These are phyloP conservation scores for Nasua narica DNA, from an alignment of 2,797 vertebrate genomes.

Conservation along the genomic window DNA sequence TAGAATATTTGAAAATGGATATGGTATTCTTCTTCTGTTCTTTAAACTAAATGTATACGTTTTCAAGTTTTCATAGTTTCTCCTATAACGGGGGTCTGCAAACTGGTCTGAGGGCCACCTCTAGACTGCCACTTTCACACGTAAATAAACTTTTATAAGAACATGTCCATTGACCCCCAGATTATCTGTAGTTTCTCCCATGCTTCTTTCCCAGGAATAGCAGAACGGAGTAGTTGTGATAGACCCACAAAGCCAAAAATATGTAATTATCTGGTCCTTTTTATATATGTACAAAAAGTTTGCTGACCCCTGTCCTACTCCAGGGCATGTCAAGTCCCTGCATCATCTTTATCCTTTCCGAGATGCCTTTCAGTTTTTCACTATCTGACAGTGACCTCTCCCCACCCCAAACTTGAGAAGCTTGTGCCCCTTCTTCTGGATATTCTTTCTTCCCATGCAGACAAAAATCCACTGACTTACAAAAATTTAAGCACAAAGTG, in stretches of 20 bases:
- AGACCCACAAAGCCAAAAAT: background rate
- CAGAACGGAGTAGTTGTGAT: background rate
- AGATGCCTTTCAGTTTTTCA: background rate
- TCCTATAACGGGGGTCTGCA: background rate
- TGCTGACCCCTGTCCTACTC: background rate
- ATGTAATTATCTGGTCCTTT: background rate
- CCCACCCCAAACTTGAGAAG: background rate
- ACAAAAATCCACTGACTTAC: background rate
- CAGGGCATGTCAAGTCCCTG: background rate
- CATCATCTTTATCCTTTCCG: background rate
- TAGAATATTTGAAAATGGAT: conserved; percentile 41
- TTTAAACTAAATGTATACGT: background rate
- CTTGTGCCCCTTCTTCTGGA: background rate
- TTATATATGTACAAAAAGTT: background rate
- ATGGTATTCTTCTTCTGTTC: background rate
- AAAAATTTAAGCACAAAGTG: background rate
- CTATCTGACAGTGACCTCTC: background rate
- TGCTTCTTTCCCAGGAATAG: background rate
- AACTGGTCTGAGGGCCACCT: background rate
- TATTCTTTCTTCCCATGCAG: background rate
- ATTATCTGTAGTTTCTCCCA: background rate
- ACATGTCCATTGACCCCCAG: background rate
- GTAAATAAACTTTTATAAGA: background rate
- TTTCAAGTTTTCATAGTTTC: background rate
- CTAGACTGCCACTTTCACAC: background rate